phyloP scores from a whole-genome alignment of 2,888 invertebrate species.

The Tridacna gigas region DNA sequence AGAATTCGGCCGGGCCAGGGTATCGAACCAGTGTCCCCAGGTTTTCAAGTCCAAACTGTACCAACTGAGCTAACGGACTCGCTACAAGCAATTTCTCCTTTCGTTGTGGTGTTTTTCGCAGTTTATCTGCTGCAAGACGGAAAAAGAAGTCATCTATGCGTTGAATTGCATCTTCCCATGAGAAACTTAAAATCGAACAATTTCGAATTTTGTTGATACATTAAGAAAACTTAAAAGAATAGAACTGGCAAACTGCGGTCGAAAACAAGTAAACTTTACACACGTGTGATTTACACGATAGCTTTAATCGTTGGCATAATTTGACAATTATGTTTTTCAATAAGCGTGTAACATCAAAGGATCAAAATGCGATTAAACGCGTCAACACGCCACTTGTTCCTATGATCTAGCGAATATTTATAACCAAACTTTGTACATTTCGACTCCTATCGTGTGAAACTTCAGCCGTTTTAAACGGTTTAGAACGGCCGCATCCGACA shows the following conservation, averaged over 20 bases:
- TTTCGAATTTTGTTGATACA: no score
- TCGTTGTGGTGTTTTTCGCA: no score
- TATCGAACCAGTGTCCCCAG: no score
- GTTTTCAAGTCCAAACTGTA: no score
- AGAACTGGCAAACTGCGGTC: not conserved
- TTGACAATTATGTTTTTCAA: conserved; percentile 60
- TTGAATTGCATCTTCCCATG: no score
- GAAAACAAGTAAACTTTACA: conserved; percentile 27
- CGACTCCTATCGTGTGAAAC: conserved; percentile 58
- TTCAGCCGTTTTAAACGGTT: conserved; percentile 46
- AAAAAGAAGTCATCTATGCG: no score
- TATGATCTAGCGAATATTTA: conserved; percentile 59
- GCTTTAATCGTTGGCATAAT: conserved; percentile 48
- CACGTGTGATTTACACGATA: conserved; percentile 50
- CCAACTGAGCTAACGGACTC: no score
- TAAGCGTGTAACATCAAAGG: conserved; percentile 54
- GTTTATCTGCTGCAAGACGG: no score
- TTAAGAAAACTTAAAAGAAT: no score
- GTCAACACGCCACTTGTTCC: conserved; percentile 53
- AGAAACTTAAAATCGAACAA: no score
- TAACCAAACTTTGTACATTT: conserved; percentile 59
- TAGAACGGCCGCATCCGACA: conserved; percentile 28
- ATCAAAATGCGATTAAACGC: conserved; percentile 54
- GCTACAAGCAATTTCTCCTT: no score
- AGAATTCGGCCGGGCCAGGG: no score